Evolutionary conservation across 92 coral and sea anemone species (phyloP).

Genomic region (Parazoanthus atlanticus): DNA sequence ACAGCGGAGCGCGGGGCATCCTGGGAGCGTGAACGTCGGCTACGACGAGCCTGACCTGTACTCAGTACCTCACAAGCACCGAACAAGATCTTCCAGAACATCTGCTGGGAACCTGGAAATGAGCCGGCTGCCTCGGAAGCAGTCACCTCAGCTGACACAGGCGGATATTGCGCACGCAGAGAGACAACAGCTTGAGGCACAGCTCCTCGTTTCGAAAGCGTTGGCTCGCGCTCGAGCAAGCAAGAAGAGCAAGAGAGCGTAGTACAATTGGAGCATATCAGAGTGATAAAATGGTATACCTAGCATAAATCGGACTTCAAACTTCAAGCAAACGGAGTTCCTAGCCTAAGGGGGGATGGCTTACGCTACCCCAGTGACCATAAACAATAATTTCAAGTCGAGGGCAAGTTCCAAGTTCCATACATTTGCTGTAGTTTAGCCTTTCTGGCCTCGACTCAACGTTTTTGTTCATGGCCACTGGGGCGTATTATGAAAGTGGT

Average conservation of each 20-base stretch:
- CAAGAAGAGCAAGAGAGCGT: background rate
- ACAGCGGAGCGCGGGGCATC: slow-evolving; percentile 13
- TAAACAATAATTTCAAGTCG: no score
- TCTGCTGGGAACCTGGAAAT: background rate
- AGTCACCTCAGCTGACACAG: slow-evolving; percentile 35
- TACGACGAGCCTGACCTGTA: slow-evolving; percentile 20
- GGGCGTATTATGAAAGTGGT: no score
- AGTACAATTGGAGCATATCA: background rate
- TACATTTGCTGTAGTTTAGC: no score
- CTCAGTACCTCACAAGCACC: slow-evolving; percentile 15
- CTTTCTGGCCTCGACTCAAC: no score
- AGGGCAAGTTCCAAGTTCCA: no score
- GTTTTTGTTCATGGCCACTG: no score
- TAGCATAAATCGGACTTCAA: no score
- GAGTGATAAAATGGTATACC: background rate
- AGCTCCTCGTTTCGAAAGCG: slow-evolving; percentile 82
- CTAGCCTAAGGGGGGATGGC: no score
- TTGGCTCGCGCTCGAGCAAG: slow-evolving; percentile 80
- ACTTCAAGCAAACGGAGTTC: no score
- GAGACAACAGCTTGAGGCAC: slow-evolving; percentile 83
- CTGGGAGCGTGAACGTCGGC: slow-evolving; percentile 21
- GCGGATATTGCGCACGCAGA: slow-evolving; percentile 71
- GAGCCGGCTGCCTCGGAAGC: slow-evolving; percentile 8
- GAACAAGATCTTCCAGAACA: background rate
- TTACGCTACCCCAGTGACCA: no score